Conservation (phyloP, 2,888 invertebrate genomes). For the Himalopsyche tibetana region DNA sequence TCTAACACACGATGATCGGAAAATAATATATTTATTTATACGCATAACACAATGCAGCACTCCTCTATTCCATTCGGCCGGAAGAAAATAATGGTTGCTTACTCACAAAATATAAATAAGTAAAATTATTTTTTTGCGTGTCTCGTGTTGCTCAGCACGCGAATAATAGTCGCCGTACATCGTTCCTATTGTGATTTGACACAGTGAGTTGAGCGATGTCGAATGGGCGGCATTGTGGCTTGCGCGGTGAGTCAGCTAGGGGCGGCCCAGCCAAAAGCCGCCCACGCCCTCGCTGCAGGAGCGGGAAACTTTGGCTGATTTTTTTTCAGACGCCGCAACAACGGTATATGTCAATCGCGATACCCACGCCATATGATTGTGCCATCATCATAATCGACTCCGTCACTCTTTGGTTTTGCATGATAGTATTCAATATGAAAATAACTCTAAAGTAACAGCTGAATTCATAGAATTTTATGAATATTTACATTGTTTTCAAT, state of each 20-base stretch:
- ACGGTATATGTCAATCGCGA: no score
- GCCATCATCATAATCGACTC: no score
- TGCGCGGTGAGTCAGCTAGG: constrained; percentile 19
- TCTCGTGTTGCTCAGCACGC: not conserved
- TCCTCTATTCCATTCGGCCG: not conserved
- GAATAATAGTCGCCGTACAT: not conserved
- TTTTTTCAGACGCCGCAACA: no score
- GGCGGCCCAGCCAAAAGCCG: constrained; percentile 24
- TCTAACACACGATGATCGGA: no score
- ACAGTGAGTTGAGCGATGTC: constrained; percentile 4
- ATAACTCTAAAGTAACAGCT: no score
- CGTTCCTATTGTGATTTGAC: constrained; percentile 29
- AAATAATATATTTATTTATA: no score
- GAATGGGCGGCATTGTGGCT: not conserved
- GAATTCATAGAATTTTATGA: no score
- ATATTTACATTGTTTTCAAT: no score
- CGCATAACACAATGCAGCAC: not conserved
- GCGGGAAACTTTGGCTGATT: constrained; percentile 15
- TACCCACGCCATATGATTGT: no score
- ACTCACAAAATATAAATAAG: no score
- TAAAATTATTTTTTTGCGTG: not conserved
- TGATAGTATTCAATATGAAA: no score
- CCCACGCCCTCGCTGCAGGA: constrained; percentile 36
- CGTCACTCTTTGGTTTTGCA: no score
- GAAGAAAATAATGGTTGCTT: not conserved